Conservation (phyloP, 2,797 vertebrate species). For the Danio jaintianensis region DNA sequence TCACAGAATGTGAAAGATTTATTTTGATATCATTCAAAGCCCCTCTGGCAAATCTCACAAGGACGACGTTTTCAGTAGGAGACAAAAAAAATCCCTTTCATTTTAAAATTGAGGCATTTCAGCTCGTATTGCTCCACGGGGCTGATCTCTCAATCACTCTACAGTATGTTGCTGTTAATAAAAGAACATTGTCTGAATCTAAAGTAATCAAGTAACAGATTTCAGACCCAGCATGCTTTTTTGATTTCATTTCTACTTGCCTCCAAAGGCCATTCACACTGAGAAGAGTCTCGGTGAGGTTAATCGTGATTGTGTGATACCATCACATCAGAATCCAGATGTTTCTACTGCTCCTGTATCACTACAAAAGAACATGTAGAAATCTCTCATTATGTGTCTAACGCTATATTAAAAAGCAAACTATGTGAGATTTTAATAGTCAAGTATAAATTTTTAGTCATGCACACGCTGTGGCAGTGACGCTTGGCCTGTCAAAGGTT, state of each 20-base stretch:
- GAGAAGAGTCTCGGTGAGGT: too few species aligned
- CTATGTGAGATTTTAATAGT: not conserved
- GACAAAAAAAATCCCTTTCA: not conserved
- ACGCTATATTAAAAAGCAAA: slow-evolving; percentile 37
- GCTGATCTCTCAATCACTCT: not conserved
- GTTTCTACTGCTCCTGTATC: not conserved
- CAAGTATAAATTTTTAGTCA: not conserved
- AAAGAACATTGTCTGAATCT: not conserved
- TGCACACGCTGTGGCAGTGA: not conserved
- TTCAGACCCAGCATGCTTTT: not conserved
- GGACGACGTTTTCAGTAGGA: not conserved
- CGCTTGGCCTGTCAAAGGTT: slow-evolving; percentile 19
- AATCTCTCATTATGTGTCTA: slow-evolving; percentile 23
- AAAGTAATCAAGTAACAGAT: slow-evolving; percentile 16
- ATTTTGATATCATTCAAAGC: not conserved
- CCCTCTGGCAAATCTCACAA: not conserved
- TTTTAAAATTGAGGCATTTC: not conserved
- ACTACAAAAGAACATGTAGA: slow-evolving; percentile 27
- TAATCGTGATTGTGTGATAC: slow-evolving; percentile 1
- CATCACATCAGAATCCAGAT: slow-evolving; percentile 11
- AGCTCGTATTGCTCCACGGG: not conserved
- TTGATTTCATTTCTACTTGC: not conserved
- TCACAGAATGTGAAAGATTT: not conserved
- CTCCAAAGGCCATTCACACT: slow-evolving; percentile 2
- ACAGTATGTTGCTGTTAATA: not conserved